phyloP scores from a whole-genome alignment of 2,888 invertebrate genomes.

The Saturnia pavonia region DNA sequence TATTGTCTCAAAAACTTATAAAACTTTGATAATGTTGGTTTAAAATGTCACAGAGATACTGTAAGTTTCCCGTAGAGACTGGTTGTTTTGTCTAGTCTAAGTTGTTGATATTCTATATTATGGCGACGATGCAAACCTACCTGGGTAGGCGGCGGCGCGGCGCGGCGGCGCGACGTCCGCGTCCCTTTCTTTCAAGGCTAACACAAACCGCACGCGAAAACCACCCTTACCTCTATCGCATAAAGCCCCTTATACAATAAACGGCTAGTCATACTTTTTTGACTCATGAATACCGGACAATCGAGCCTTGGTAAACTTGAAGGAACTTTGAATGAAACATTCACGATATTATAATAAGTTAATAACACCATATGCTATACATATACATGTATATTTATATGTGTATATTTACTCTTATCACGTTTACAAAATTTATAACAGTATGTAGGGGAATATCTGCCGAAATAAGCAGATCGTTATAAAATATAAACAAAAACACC shows the following conservation, averaged over 20 bases:
- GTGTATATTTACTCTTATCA: background rate
- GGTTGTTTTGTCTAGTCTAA: conserved; percentile 17
- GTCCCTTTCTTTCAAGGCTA: conserved; percentile 77
- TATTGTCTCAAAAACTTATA: background rate
- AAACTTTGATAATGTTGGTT: background rate
- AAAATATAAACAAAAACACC: conserved; percentile 51
- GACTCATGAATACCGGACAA: conserved; percentile 49
- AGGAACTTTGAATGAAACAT: conserved; percentile 28
- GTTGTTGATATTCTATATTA: conserved; percentile 40
- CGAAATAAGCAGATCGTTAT: background rate
- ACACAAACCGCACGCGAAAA: conserved; percentile 38
- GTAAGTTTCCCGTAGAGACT: background rate
- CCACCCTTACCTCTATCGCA: conserved; percentile 36
- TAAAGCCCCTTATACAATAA: conserved; percentile 24
- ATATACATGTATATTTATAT: background rate
- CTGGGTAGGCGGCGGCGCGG: conserved; percentile 57
- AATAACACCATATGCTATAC: background rate
- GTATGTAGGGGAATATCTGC: background rate
- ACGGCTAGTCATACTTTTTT: conserved; percentile 36
- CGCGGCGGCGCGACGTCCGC: conserved; percentile 56
- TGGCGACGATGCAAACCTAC: conserved; percentile 63
- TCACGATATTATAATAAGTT: conserved; percentile 16
- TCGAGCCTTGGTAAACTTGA: conserved; percentile 43
- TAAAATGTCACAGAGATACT: background rate
- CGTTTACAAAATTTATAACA: background rate